Base-by-base conservation (phyloP, 2,797 vertebrate genomes). In the Sphenodon punctatus region DNA sequence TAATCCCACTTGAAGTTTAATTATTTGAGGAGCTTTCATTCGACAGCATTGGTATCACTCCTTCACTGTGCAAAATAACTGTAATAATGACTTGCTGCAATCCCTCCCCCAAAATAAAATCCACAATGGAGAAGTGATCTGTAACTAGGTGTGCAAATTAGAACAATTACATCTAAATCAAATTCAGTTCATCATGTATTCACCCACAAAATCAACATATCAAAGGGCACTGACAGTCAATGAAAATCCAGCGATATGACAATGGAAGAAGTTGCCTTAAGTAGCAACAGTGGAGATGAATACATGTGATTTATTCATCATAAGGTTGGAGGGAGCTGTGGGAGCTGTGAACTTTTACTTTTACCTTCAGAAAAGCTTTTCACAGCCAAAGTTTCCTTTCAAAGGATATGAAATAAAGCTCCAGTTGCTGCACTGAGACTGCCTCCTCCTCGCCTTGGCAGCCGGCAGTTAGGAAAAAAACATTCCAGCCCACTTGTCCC, bases 81-180 rank as follows among this genome's bases (percentile, higher is more conserved):
- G 68, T 78, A 55, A 12, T 3, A n/a, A n/a, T n/a, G 42, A 77
- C 68, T 75, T 80, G 81, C 45, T n/a, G 27, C 36, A 72, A 56
- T 63, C 89, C 9, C n/a, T n/a, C n/a, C n/a, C n/a, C n/a, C n/a
- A n/a, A n/a, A n/a, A n/a, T n/a, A 0, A 76, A 9, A 58, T 15
- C 68, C 4, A 2, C 0, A 22, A 34, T 5, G 73, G 74, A 4
- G 82, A 16, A 5, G 67, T 1, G 51, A 73, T 20, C 46, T 4
- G 48, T 75, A 74, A 64, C 79, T 25, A 76, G 70, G 84, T 48
- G 67, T 70, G 30, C 80, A 76, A 60, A 87, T 87, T 61, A 86
- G 76, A 84, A 51, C 74, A 59, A 78, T 80, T 65, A 61, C 74
- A 82, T 85, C 72, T 39, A 45, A 79, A 82, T 84, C 70, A 64